Percentiles rank a stretch among this genome's conserved stretches.
Evolutionary conservation across 2,113 vertebrate genomes (phyloP).

Genomic region (Scomber scombrus): DNA sequence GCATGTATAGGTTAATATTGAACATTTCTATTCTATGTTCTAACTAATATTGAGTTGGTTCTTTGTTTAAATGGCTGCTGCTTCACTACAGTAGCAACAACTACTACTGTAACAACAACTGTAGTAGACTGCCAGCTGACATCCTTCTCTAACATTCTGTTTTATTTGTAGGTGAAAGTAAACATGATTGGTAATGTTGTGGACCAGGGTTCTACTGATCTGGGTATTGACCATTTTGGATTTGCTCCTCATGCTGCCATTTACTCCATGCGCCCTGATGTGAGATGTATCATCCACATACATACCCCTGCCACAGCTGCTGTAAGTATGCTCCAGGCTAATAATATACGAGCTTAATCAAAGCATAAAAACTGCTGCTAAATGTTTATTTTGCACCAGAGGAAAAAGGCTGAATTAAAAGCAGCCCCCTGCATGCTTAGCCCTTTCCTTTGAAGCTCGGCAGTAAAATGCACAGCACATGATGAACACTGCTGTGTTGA

Average conservation of each 20-base stretch:
- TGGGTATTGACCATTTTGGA: slow-evolving; percentile 89
- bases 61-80: background rate
- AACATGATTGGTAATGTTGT: slow-evolving; percentile 96
- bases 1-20: no score
- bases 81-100: background rate
- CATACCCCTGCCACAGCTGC: slow-evolving; percentile 93
- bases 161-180: slow-evolving; percentile 90
- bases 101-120: background rate
- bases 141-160: slow-evolving; percentile 1
- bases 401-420: slow-evolving; percentile 40
- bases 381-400: slow-evolving; percentile 46
- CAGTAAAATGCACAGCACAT: slow-evolving; percentile 55
- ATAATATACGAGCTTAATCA: slow-evolving; percentile 36
- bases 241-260: slow-evolving; percentile 95
- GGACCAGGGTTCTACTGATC: slow-evolving; percentile 91
- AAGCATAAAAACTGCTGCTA: slow-evolving; percentile 35
- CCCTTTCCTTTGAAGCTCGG: slow-evolving; percentile 50
- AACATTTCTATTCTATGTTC: no score
- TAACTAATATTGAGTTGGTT: background rate
- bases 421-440: slow-evolving; percentile 35
- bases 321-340: slow-evolving; percentile 84
- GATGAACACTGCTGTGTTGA: slow-evolving; percentile 9
- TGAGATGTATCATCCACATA: slow-evolving; percentile 93
- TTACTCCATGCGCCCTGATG: slow-evolving; percentile 93
- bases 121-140: no score